A percentile compares a stretch with the other conserved stretches of the same genome.
phyloP scores from a whole-genome alignment of 2,888 invertebrate genomes.

The Nomada goodeniana region DNA sequence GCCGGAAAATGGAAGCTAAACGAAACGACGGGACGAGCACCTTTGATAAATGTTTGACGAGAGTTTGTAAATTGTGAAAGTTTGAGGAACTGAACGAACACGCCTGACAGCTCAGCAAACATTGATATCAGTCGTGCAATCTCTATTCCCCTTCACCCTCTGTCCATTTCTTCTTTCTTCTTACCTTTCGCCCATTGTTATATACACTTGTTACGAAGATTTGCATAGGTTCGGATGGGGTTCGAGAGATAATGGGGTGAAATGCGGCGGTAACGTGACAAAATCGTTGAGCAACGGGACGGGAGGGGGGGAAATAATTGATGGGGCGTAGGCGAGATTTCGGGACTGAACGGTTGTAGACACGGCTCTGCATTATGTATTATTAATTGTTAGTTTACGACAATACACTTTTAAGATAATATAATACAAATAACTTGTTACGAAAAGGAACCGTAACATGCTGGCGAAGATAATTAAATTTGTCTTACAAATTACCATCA shows the following conservation, averaged over 20 bases:
- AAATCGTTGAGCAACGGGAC: background rate
- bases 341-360: too few relatives aligned
- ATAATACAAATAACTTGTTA: too few relatives aligned
- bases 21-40: constrained; percentile 11
- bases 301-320: background rate
- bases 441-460: too few relatives aligned
- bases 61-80: constrained; percentile 30
- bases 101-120: constrained; percentile 32
- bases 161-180: background rate
- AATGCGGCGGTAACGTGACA: background rate
- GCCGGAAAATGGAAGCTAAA: constrained; percentile 37
- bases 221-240: background rate
- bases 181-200: background rate
- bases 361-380: too few relatives aligned
- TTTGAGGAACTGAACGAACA: constrained; percentile 26
- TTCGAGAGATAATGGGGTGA: constrained; percentile 5
- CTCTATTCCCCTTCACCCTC: background rate
- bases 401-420: too few relatives aligned
- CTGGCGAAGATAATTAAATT: too few relatives aligned
- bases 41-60: constrained; percentile 38
- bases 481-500: too few relatives aligned
- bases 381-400: too few relatives aligned
- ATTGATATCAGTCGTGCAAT: constrained; percentile 31
- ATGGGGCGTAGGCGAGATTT: background rate
- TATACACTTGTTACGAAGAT: background rate